Percentiles rank a stretch among this genome's conserved stretches.
Conservation (phyloP, 2,797 vertebrate species). For the Malurus leucopterus region DNA sequence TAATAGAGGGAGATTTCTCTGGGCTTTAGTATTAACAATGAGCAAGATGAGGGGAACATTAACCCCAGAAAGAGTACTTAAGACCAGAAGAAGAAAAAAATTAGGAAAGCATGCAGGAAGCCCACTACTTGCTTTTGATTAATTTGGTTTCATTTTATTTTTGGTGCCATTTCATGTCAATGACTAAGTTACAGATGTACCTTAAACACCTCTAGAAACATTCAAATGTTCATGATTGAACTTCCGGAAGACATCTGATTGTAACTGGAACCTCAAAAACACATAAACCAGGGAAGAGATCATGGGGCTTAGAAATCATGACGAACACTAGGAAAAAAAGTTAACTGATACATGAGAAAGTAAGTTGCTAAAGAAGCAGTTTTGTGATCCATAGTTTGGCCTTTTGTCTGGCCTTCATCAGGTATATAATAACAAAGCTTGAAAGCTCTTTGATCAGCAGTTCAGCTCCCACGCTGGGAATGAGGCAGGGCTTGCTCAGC, state of each 20-base stretch:
- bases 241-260: not conserved
- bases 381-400: not conserved
- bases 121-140: not conserved
- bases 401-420: not conserved
- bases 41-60: not conserved
- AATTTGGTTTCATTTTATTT: not conserved
- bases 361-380: slow-evolving; percentile 9
- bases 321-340: not conserved
- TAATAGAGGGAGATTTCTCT: not conserved
- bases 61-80: not conserved
- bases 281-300: not conserved
- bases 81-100: not conserved
- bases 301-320: not conserved
- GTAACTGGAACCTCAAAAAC: not conserved
- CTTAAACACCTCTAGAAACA: not conserved
- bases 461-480: not conserved
- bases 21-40: not conserved
- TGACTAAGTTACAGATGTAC: not conserved
- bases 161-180: not conserved
- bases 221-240: not conserved
- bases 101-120: not conserved
- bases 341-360: not conserved
- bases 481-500: not conserved
- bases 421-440: not conserved
- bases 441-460: slow-evolving; percentile 22